Percentiles rank a stretch among this genome's conserved stretches.
These are phyloP conservation scores for Turritopsis rubra DNA, from an alignment of 30 jellyfish, hydroid and myxozoan genomes.

Conservation along the genomic window DNA sequence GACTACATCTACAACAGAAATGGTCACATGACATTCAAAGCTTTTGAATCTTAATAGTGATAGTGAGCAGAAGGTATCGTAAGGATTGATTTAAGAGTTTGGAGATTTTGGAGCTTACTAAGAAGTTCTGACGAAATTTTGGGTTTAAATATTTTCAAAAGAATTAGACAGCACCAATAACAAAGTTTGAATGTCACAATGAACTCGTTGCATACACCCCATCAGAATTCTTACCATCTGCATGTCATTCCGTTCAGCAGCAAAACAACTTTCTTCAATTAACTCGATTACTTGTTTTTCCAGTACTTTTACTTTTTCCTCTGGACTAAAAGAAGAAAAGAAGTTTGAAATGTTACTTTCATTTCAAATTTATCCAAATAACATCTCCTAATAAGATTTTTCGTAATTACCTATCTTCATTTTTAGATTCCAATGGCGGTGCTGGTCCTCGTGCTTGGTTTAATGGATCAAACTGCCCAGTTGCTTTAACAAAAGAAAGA, in stretches of 20 bases:
- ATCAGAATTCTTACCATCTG: slow-evolving; percentile 45
- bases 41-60: too few relatives aligned
- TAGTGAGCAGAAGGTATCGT: too few relatives aligned
- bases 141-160: too few relatives aligned
- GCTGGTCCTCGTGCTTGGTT: slow-evolving; percentile 90
- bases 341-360: too few relatives aligned
- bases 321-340: slow-evolving; percentile 64
- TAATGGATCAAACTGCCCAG: slow-evolving; percentile 71
- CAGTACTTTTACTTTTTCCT: slow-evolving; percentile 73
- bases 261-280: slow-evolving; percentile 90
- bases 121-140: too few relatives aligned
- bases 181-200: neutral
- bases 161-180: too few relatives aligned
- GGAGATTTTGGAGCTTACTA: too few relatives aligned
- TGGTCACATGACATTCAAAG: too few relatives aligned
- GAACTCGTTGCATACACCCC: neutral
- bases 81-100: too few relatives aligned
- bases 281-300: slow-evolving; percentile 91
- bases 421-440: slow-evolving; percentile 75
- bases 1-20: too few relatives aligned
- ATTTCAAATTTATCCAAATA: neutral
- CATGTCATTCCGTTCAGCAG: slow-evolving; percentile 78
- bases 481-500: slow-evolving; percentile 1
- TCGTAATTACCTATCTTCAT: slow-evolving; percentile 75
- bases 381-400: neutral